Conservation (phyloP, 2,113 vertebrate species). For the Erythrocercus mccallii region DNA sequence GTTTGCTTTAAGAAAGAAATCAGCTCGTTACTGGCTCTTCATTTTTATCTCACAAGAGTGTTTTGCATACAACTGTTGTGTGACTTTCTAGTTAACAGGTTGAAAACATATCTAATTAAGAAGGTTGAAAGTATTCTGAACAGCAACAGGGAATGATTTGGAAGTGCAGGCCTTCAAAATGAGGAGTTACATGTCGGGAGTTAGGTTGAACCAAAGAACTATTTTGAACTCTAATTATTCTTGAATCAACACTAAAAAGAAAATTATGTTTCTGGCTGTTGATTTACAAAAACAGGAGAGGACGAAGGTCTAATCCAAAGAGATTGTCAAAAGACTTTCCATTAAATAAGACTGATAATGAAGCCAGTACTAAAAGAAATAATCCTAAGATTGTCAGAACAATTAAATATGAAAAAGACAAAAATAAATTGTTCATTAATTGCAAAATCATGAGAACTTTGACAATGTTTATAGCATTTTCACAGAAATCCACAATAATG, state of each 20-base stretch:
- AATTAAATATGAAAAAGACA: not conserved
- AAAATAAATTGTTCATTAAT: not conserved
- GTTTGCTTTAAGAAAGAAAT: not conserved
- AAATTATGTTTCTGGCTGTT: not conserved
- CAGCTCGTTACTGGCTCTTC: not conserved
- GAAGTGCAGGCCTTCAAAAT: not conserved
- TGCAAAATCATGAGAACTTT: not conserved
- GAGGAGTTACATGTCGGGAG: not conserved
- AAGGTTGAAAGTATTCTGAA: not conserved
- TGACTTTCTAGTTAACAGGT: not conserved
- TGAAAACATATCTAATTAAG: fast-evolving
- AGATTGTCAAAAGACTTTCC: not conserved
- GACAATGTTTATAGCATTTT: not conserved
- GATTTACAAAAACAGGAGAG: not conserved
- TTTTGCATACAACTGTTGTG: not conserved
- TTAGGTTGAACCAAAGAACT: not conserved
- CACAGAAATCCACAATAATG: not conserved
- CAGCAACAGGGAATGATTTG: not conserved
- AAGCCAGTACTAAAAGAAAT: not conserved
- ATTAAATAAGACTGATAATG: not conserved
- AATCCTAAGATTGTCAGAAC: not conserved
- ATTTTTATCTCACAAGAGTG: not conserved
- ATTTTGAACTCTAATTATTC: not conserved
- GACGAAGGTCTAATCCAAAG: not conserved
- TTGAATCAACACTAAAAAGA: not conserved